phyloP scores from a whole-genome alignment of 2,888 invertebrate genomes.

The Microctonus aethiopoides region DNA sequence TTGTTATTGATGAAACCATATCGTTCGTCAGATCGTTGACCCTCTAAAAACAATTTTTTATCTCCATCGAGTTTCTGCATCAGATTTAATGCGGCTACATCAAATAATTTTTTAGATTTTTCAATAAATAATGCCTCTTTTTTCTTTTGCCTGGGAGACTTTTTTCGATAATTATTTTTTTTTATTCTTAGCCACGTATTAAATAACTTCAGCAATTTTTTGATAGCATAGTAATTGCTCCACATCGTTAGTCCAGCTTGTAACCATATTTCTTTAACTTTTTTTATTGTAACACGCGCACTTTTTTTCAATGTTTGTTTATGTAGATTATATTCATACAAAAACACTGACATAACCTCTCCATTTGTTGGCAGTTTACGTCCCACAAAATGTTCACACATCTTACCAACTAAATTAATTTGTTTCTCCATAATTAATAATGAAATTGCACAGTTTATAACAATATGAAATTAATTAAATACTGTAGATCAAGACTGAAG shows the following conservation, averaged over 20 bases:
- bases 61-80: neutral
- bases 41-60: neutral
- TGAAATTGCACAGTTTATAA: neutral
- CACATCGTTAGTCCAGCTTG: neutral
- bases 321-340: neutral
- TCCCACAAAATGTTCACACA: neutral
- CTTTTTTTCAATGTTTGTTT: neutral
- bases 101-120: neutral
- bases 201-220: neutral
- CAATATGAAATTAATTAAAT: neutral
- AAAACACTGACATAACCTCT: neutral
- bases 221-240: neutral
- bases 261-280: constrained; percentile 6
- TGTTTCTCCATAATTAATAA: constrained; percentile 1
- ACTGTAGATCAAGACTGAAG: neutral
- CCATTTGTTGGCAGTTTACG: neutral
- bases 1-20: constrained; percentile 1
- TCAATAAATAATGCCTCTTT: neutral
- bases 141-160: neutral
- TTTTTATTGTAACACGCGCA: constrained; percentile 1
- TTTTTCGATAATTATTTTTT: neutral
- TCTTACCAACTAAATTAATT: neutral
- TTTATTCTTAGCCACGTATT: neutral
- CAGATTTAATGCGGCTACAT: neutral
- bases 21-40: neutral